Base-by-base conservation (phyloP, 2,888 invertebrate species). In the Meiosimyza platycephala region DNA sequence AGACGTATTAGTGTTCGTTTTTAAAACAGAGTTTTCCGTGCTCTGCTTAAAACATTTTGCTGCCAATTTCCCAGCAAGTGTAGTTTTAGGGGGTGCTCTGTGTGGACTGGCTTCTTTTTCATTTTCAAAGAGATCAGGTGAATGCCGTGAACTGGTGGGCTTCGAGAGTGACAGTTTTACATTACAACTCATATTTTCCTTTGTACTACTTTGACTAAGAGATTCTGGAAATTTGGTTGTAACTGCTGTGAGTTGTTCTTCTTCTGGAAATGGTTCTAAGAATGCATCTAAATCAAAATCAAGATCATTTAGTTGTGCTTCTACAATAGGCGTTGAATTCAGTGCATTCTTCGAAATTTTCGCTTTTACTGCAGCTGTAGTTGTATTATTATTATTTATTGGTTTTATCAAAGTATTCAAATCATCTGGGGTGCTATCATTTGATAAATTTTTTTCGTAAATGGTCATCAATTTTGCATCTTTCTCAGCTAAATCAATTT, bases 221-320 rank as follows among this genome's bases (percentile, higher is more conserved):
- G 48, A 54, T 71, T 72, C 50, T 75, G 57, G 3, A 50, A 57
- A 22, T 65, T 63, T 0, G 9, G 4, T 2, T 50, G n/a, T 1
- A 22, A n/a, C 15, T 11, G 18, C 74, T 9, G 77, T 57, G 67
- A 82, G 55, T 75, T 80, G 74, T 59, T 84, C 52, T 73, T 85
- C 84, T 50, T 84, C 88, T 40, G 87, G 88, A 81, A 90, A 88
- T 60, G 89, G 88, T 73, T 89, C 89, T 54, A 89, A 87, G 73
- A 90, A 88, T 75, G 87, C 88, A 65, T 88, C 86, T 57, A 89
- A 82, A 69, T 89, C 89, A 51, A 90, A 87, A 12, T 79, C 78
- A 2, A 80, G 51, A 50, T 76, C 77, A 15, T 54, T 33, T 5
- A 70, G 51, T 54, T 54, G 60, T 2, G 51, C 16, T 6, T 60